phyloP scores from a whole-genome alignment of 2,113 vertebrate genomes.

The Leiothrix lutea region DNA sequence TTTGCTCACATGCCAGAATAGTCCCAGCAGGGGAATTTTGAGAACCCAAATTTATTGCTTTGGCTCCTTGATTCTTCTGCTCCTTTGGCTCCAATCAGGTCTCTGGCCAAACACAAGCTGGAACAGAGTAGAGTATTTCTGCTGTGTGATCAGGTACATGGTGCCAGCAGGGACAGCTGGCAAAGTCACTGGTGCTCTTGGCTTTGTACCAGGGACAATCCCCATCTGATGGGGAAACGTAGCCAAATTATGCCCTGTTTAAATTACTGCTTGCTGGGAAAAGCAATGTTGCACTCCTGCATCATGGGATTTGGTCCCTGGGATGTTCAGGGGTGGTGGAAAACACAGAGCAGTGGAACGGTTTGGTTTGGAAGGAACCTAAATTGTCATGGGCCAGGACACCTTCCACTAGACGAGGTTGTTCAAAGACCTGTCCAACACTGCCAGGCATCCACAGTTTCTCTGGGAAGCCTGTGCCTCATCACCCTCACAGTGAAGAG shows the following conservation, averaged over 20 bases:
- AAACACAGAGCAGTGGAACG: neutral
- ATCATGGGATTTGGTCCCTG: neutral
- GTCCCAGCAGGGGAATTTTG: neutral
- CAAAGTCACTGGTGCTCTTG: neutral
- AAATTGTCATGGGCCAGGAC: fast-evolving
- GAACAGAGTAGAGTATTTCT: neutral
- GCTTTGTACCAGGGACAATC: neutral
- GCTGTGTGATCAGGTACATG: neutral
- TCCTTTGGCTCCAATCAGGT: fast-evolving
- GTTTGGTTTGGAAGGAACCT: neutral
- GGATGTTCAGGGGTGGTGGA: neutral
- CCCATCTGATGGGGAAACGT: neutral
- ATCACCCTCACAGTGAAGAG: neutral
- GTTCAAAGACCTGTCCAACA: neutral
- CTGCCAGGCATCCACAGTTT: neutral
- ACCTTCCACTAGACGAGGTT: neutral
- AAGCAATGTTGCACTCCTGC: neutral
- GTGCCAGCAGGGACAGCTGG: neutral
- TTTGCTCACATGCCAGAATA: neutral
- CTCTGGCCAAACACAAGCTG: neutral
- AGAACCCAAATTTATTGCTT: neutral
- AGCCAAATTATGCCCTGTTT: neutral
- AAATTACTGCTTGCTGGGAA: neutral
- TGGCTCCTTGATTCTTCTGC: neutral
- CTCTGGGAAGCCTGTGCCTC: neutral